These are phyloP conservation scores for Toxotes lorentzi DNA, from an alignment of 2,797 vertebrate genomes.

Conservation along the genomic window DNA sequence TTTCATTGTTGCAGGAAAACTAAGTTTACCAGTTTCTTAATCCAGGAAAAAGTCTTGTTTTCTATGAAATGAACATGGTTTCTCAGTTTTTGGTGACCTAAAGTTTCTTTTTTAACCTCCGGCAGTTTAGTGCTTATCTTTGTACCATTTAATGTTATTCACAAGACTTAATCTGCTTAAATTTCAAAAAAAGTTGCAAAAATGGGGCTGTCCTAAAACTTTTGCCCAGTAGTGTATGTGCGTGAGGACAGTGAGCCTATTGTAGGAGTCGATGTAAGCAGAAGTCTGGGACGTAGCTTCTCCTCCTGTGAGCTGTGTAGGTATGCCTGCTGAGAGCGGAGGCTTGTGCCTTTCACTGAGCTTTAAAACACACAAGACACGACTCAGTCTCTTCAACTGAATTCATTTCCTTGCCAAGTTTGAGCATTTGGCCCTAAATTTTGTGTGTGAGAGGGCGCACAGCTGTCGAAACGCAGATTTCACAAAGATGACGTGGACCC, in stretches of 20 bases:
- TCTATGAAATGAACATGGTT: too few species aligned
- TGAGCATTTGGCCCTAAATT: neutral
- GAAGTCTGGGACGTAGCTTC: neutral
- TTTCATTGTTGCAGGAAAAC: too few species aligned
- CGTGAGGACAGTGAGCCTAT: conserved; percentile 24
- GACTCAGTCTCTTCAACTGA: neutral
- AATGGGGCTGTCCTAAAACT: too few species aligned
- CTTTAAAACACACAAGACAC: neutral
- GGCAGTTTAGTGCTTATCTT: too few species aligned
- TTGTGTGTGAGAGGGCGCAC: neutral
- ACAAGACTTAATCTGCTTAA: too few species aligned
- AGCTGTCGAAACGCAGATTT: neutral
- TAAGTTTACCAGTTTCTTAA: too few species aligned
- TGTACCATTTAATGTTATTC: too few species aligned
- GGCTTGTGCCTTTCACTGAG: conserved; percentile 1
- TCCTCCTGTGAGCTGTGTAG: neutral
- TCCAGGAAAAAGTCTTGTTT: too few species aligned
- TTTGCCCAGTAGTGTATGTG: neutral
- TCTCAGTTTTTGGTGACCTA: too few species aligned
- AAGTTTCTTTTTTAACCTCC: too few species aligned
- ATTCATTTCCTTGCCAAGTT: neutral
- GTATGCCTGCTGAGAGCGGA: too few species aligned
- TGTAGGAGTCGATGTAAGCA: neutral
- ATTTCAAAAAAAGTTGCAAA: too few species aligned
- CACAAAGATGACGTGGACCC: neutral